Evolutionary conservation across 2,888 invertebrate species (phyloP).

Genomic region (Campopleginae sp.): DNA sequence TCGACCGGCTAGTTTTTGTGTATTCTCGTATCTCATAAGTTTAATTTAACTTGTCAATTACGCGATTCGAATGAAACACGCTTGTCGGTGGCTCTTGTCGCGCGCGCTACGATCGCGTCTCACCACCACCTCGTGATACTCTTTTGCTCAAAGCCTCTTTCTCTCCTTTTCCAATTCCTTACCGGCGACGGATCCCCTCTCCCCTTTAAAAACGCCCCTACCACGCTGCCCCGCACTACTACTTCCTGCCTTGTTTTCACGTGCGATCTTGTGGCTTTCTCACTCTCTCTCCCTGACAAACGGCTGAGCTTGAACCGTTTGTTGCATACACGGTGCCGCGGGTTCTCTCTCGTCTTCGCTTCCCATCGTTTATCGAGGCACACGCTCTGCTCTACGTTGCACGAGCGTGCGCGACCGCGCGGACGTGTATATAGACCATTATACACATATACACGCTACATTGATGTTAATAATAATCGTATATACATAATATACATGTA

Average conservation of each 20-base stretch:
- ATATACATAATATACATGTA: conserved; percentile 4
- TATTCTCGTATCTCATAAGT: background rate
- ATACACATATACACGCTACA: conserved; percentile 7
- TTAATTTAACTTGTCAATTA: background rate
- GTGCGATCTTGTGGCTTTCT: conserved; percentile 1
- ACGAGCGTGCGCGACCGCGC: conserved; percentile 58
- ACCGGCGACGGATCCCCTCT: background rate
- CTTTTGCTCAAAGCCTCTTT: conserved; percentile 2
- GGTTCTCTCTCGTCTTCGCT: background rate
- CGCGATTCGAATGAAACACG: conserved; percentile 8
- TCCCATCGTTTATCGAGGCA: conserved; percentile 27
- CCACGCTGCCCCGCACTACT: conserved; percentile 19
- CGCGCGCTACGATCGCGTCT: conserved; percentile 20
- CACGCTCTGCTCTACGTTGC: conserved; percentile 48
- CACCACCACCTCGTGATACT: conserved; percentile 20
- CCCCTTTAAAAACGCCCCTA: conserved; percentile 31
- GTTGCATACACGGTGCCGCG: conserved; percentile 21
- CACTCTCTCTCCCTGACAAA: background rate
- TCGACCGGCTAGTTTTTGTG: background rate
- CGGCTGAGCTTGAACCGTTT: conserved; percentile 5
- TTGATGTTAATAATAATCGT: conserved; percentile 1
- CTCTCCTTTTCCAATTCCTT: conserved; percentile 14
- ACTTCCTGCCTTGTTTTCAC: conserved; percentile 39
- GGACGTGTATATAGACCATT: conserved; percentile 12
- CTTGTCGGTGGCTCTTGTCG: conserved; percentile 2